Base-by-base conservation (phyloP, 2,113 vertebrate species). In the Larimichthys crocea region DNA sequence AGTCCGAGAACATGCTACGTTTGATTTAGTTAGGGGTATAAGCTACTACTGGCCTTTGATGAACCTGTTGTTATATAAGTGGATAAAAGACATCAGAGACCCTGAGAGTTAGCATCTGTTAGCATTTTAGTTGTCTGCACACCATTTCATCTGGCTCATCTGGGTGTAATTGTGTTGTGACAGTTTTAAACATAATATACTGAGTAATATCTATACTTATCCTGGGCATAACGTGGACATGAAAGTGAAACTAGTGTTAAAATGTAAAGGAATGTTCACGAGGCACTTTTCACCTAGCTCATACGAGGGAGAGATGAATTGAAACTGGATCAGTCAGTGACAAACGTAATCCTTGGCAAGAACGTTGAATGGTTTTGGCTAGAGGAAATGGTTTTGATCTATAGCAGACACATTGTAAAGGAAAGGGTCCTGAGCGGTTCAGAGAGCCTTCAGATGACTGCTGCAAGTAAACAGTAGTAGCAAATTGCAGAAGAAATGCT, bases 311-410 rank as follows among this genome's bases (percentile, higher is more conserved):
- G 8, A 57, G 52, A 19, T 10, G n/a, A 12, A 1, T 57, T 56
- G 49, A 56, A 46, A 69, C n/a, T 4, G 17, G 48, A 62, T 62
- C 56, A 70, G 31, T 70, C 31, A 29, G 16, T 46, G 42, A 60
- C 31, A 65, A 10, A 46, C 24, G 10, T 67, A 50, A 49, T 76
- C 44, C 26, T 50, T 65, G 11, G n/a, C 26, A 64, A 60, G 73
- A 52, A 72, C 4, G 15, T 46, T 17, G 46, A 40, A 40, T 40
- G 35, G 35, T 40, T 40, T 40, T 40, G 35, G 19, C 26, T 62
- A 16, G 46, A 74, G 26, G 74, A 57, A 76, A 56, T 66, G 17
- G 40, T 55, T 64, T 75, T 64, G 60, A 63, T 19, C 49, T 24
- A 11, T 44, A 49, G 55, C 55, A 26, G 57, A 19, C 59, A 52